Evolutionary conservation across 2,797 vertebrate species (phyloP).

Genomic region (Neopelma chrysocephalum): DNA sequence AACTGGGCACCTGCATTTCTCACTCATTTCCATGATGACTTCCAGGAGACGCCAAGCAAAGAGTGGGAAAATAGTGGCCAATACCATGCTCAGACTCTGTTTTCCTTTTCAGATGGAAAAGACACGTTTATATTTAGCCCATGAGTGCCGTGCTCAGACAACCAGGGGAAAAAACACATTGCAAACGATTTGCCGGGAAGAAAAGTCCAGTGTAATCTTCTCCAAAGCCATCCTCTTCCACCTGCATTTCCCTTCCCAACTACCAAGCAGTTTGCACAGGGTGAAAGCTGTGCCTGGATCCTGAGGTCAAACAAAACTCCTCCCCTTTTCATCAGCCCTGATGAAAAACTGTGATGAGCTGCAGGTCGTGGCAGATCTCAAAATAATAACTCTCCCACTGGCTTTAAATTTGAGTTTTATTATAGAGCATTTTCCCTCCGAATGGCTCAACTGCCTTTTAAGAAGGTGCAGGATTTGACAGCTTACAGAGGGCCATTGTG

Average conservation of each 20-base stretch:
- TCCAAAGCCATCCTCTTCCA: not conserved
- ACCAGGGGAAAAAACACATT: not conserved
- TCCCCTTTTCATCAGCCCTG: not conserved
- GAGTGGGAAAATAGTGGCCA: not conserved
- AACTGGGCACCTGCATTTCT: not conserved
- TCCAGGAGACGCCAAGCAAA: not conserved
- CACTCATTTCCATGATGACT: not conserved
- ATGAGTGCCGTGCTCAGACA: not conserved
- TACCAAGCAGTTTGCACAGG: not conserved
- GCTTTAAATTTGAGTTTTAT: not conserved
- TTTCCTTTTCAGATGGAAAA: not conserved
- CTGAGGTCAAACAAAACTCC: not conserved
- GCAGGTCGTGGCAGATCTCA: not conserved
- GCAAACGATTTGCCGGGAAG: not conserved
- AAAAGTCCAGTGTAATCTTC: not conserved
- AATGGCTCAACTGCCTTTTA: not conserved
- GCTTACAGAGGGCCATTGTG: not conserved
- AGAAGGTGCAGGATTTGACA: not conserved
- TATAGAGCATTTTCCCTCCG: not conserved
- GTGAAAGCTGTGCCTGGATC: not conserved
- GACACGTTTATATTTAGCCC: not conserved
- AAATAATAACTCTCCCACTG: not conserved
- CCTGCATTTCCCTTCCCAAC: not conserved
- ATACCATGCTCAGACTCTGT: not conserved
- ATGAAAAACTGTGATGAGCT: not conserved